These are phyloP conservation scores for Phrynocephalus forsythii DNA, from an alignment of 2,797 vertebrate species.

Conservation along the genomic window DNA sequence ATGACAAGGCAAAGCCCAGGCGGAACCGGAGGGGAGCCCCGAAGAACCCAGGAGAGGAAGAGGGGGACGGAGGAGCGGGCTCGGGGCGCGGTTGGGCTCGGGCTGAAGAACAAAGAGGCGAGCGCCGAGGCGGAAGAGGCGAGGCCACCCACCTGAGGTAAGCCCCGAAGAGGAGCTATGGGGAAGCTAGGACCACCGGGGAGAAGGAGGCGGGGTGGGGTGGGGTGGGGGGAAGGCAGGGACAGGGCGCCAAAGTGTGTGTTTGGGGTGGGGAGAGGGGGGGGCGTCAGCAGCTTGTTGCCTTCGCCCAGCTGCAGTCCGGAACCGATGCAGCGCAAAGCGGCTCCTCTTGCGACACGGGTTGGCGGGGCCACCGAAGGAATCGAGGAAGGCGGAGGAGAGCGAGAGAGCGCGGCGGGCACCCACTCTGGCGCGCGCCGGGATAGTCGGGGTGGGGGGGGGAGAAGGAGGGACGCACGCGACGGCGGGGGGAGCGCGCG, in stretches of 20 bases:
- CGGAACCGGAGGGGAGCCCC: conserved; percentile 30
- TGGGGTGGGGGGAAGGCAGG: neutral
- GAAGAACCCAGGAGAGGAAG: conserved; percentile 20
- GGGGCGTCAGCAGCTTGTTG: conserved; percentile 29
- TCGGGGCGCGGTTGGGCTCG: neutral
- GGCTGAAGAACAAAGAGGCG: neutral
- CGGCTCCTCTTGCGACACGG: conserved; percentile 49
- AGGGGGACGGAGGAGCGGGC: no score
- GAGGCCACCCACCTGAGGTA: neutral
- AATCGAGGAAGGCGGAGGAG: neutral
- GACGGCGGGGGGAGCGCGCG: conserved; percentile 15
- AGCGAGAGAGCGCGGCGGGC: neutral
- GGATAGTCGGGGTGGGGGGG: neutral
- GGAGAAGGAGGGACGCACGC: neutral
- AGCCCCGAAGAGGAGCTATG: conserved; percentile 15
- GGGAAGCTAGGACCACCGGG: no score
- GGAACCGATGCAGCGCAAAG: conserved; percentile 23
- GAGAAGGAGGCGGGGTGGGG: neutral
- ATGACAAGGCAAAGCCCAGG: conserved; percentile 78
- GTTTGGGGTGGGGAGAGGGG: neutral
- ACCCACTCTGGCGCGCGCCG: neutral
- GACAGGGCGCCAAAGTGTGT: conserved; percentile 30
- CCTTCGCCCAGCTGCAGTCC: conserved; percentile 57
- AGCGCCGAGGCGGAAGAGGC: neutral
- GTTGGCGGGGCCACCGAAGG: conserved; percentile 26